Conservation (phyloP, 2,888 invertebrate genomes). For the Sturmia bella region DNA sequence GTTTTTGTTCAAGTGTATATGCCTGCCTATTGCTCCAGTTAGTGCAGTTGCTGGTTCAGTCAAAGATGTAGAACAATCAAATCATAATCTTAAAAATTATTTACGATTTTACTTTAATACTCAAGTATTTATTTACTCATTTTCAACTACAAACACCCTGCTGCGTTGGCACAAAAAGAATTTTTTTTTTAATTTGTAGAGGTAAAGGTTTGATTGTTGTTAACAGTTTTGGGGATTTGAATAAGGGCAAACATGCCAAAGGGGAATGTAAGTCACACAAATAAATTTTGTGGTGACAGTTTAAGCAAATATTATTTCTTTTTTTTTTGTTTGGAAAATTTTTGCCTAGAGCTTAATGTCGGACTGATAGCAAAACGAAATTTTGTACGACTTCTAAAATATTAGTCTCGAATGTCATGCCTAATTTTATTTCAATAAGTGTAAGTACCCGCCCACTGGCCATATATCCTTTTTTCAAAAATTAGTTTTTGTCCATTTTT, state of each 20-base stretch:
- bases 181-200: constrained; percentile 37
- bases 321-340: too few species aligned
- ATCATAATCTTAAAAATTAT: constrained; percentile 54
- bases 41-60: constrained; percentile 20
- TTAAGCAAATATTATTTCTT: too few species aligned
- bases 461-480: too few species aligned
- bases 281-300: too few species aligned
- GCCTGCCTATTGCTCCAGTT: constrained; percentile 8
- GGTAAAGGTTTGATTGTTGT: constrained; percentile 2
- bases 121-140: constrained; percentile 53
- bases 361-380: too few species aligned
- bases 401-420: too few species aligned
- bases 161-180: neutral
- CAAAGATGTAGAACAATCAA: constrained; percentile 10
- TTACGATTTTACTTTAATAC: constrained; percentile 49
- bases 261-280: too few species aligned
- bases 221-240: constrained; percentile 11
- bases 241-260: constrained; percentile 9
- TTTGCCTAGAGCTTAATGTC: too few species aligned
- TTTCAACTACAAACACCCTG: constrained; percentile 48
- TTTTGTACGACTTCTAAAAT: too few species aligned
- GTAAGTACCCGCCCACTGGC: too few species aligned
- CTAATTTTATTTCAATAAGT: too few species aligned
- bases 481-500: too few species aligned
- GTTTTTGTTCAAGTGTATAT: neutral